Percentiles rank a stretch among this genome's conserved stretches.
Evolutionary conservation across 37 sponge, comb jelly and placozoan genomes (phyloP).

Genomic region (Ephydatia muelleri): DNA sequence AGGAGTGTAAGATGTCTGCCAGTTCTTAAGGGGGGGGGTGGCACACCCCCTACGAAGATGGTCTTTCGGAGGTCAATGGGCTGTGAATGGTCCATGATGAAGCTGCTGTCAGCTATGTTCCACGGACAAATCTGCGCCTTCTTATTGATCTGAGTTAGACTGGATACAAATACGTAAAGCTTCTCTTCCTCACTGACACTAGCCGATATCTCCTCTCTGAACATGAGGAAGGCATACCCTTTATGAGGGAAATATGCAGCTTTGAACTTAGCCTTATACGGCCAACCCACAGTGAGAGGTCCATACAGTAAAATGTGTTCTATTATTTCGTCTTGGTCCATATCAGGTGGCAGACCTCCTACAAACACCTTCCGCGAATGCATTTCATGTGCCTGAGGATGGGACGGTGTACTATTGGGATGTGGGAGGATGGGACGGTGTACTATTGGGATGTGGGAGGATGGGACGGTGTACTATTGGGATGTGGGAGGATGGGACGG

Average conservation of each 20-base stretch:
- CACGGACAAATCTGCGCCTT: conserved; percentile 90
- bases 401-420: too few species aligned
- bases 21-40: conserved; percentile 48
- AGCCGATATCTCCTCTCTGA: conserved; percentile 87
- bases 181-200: conserved; percentile 86
- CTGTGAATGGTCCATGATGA: too few species aligned
- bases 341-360: conserved; percentile 99
- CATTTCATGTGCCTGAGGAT: conserved; percentile 51
- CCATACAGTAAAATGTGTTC: conserved; percentile 87
- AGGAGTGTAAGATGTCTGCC: conserved; percentile 73
- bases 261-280: conserved; percentile 95
- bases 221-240: conserved; percentile 98
- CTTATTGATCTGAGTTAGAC: conserved; percentile 89
- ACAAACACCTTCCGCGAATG: conserved; percentile 98
- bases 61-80: conserved; percentile 80
- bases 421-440: too few species aligned
- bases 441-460: too few species aligned
- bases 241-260: conserved; percentile 95
- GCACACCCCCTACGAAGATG: conserved; percentile 61
- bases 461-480: too few species aligned
- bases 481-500: too few species aligned
- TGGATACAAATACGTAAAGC: conserved; percentile 87
- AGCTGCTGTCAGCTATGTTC: conserved; percentile 77
- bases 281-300: conserved; percentile 95
- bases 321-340: conserved; percentile 94